phyloP scores from a whole-genome alignment of 1,140 invertebrate species.

The Micrasema minimum region DNA sequence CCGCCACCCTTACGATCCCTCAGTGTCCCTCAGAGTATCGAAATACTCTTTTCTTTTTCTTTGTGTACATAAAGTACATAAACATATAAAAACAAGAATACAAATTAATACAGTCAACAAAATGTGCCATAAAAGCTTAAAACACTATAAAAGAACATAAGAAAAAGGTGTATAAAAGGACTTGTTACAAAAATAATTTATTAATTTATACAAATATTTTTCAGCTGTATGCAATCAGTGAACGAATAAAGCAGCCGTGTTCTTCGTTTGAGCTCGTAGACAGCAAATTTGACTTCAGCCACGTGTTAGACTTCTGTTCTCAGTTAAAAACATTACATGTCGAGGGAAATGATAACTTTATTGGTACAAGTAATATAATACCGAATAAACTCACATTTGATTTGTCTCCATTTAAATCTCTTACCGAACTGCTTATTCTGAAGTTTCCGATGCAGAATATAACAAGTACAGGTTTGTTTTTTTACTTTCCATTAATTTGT shows the following conservation, averaged over 20 bases:
- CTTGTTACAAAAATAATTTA: no score
- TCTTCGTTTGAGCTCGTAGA: slow-evolving; percentile 77
- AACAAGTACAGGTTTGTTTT: slow-evolving; percentile 69
- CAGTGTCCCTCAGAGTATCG: no score
- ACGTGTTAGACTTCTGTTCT: slow-evolving; percentile 89
- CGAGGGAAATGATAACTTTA: slow-evolving; percentile 71
- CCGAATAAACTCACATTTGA: slow-evolving; percentile 84
- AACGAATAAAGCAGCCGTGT: slow-evolving; percentile 87
- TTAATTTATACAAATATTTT: slow-evolving; percentile 62
- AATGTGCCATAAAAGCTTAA: no score
- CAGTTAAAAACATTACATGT: slow-evolving; percentile 76
- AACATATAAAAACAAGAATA: no score
- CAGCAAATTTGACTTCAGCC: slow-evolving; percentile 82
- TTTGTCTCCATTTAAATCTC: slow-evolving; percentile 80
- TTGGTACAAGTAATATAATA: slow-evolving; percentile 84
- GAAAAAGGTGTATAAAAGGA: no score
- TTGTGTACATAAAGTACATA: no score
- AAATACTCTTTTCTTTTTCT: no score
- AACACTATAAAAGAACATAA: no score
- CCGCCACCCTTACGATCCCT: no score
- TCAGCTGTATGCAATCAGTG: slow-evolving; percentile 88
- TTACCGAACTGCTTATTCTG: slow-evolving; percentile 72
- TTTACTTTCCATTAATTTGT: no score
- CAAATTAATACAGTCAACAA: no score
- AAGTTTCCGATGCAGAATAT: slow-evolving; percentile 74